Evolutionary conservation across 2,888 invertebrate genomes (phyloP), one percentile per base, ranked within the genome.

Genomic region (Ophonus ardosiacus): DNA sequence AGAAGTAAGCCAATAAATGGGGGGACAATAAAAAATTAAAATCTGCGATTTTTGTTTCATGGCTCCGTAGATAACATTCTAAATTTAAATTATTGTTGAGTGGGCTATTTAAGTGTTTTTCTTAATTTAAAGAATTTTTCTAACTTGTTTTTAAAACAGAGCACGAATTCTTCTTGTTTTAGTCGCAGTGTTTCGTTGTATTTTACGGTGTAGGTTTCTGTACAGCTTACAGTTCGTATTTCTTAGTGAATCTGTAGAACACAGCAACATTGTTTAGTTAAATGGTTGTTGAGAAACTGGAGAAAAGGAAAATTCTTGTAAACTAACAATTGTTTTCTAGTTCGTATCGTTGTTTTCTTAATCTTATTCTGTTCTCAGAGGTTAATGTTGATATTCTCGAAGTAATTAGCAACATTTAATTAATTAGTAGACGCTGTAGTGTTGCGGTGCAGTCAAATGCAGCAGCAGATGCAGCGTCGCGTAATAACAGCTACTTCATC

Each of bases 361-460:
- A 51, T 51, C 43, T 51, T 51, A 51, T 51, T 51, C 43, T 51
- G 43, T 51, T 51, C 43, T 13, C 43, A 51, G 43, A 51, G 43
- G 43, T 51, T 51, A 51, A 51, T 51, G 43, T 51, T 51, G 43
- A 51, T 51, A 51, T 51, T 51, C 43, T 51, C 43, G 43, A 51
- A 51, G 43, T 51, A 51, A 51, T 51, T 51, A 51, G 43, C 43
- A 51, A 51, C 43, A 51, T 51, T 51, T 51, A 51, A 51, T 51
- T 51, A 51, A 51, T 51, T 51, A 51, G 43, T 51, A 51, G 43
- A 51, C 43, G 43, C 43, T 51, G 43, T 13, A 51, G 43, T 51
- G 43, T 51, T 51, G 43, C 43, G 68, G 40, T 74, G 71, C 71
- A 74, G 71, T 74, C 71, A 74, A 18, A 18, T 74, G 71, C 71